phyloP scores from a whole-genome alignment of 2,113 vertebrate species.

The Clinocottus analis region DNA sequence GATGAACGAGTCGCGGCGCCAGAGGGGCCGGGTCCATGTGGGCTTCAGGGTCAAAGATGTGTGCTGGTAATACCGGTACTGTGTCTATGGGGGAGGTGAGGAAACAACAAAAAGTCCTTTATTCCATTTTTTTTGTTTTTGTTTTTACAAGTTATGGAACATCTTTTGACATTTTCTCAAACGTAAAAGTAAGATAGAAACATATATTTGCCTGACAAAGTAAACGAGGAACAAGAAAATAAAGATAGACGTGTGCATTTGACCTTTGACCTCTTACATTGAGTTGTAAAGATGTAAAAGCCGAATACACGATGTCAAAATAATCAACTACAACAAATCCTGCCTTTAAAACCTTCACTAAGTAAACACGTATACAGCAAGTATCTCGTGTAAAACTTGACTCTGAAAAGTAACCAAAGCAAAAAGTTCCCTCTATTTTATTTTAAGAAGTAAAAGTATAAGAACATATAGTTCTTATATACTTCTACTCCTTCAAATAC shows the following conservation, averaged over 20 bases:
- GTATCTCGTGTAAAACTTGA: not conserved
- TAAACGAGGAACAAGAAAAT: not conserved
- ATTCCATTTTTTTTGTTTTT: not conserved
- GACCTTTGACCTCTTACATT: not conserved
- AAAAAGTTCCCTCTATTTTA: too few relatives aligned
- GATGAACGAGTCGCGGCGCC: conserved; percentile 12
- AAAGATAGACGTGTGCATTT: not conserved
- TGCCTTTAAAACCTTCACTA: not conserved
- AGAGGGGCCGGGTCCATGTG: not conserved
- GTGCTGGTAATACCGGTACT: too few relatives aligned
- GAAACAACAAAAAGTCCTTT: not conserved
- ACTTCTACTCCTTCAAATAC: too few relatives aligned
- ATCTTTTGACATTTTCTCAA: not conserved
- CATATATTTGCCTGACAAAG: not conserved
- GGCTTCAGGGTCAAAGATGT: not conserved
- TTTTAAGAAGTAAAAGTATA: not conserved
- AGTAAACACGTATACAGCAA: not conserved
- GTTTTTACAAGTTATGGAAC: not conserved
- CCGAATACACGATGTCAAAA: too few relatives aligned
- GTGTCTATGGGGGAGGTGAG: not conserved
- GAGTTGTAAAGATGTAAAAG: not conserved
- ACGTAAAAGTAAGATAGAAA: not conserved
- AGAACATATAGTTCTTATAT: not conserved
- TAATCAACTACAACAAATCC: too few relatives aligned
- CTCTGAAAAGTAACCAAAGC: not conserved